Conservation (phyloP, 2,888 invertebrate species). For the Cordylochernes scorpioides region DNA sequence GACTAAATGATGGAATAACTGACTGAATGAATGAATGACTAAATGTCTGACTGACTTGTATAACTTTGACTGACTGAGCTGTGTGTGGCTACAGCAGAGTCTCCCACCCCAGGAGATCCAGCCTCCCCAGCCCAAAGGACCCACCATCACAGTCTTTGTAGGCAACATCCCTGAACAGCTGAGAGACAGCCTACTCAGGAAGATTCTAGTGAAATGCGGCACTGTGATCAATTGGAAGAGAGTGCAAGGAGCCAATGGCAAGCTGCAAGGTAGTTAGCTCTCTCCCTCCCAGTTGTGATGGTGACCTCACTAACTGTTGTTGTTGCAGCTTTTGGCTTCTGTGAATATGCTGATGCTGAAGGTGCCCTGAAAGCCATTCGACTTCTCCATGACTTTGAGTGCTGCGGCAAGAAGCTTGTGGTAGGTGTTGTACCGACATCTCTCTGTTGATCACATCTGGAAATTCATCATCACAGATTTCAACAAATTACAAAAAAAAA, state of each 20-base stretch:
- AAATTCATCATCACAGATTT: too few relatives aligned
- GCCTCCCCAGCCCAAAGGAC: constrained; percentile 28
- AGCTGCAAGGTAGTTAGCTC: constrained; percentile 25
- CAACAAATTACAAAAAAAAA: too few relatives aligned
- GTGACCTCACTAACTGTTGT: constrained; percentile 1
- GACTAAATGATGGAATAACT: too few relatives aligned
- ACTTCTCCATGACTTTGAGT: constrained; percentile 64
- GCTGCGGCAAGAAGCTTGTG: constrained; percentile 74
- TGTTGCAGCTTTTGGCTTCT: constrained; percentile 63
- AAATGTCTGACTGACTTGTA: too few relatives aligned
- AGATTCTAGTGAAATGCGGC: constrained; percentile 43
- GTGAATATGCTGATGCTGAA: constrained; percentile 84
- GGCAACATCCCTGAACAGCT: constrained; percentile 86
- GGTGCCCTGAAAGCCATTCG: constrained; percentile 78
- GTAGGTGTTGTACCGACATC: constrained; percentile 28
- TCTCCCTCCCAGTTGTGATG: neutral
- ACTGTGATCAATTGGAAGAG: constrained; percentile 87
- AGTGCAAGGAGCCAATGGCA: constrained; percentile 43
- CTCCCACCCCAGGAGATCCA: too few relatives aligned
- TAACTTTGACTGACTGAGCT: too few relatives aligned
- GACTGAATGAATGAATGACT: too few relatives aligned
- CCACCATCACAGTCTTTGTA: constrained; percentile 86
- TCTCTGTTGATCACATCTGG: too few relatives aligned
- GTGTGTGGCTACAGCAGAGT: too few relatives aligned
- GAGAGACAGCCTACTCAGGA: constrained; percentile 50